A percentile compares a stretch with the other conserved stretches of the same genome.
These are phyloP conservation scores for Gorsachius magnificus DNA, from an alignment of 2,797 vertebrate genomes.

Conservation along the genomic window DNA sequence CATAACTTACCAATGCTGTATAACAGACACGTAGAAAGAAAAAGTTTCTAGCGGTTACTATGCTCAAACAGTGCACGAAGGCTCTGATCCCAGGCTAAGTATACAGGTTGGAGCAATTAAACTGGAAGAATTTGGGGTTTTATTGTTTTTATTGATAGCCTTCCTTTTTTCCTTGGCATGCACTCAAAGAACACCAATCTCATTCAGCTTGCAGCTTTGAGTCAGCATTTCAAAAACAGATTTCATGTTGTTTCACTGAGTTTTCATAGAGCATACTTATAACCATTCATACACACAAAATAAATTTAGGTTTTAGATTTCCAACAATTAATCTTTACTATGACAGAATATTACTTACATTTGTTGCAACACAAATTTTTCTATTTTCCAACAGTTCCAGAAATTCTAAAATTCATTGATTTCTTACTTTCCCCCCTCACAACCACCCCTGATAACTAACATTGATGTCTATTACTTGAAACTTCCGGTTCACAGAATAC, in stretches of 20 bases:
- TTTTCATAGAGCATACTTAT: not conserved
- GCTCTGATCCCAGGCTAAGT: not conserved
- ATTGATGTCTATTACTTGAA: not conserved
- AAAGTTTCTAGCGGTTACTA: not conserved
- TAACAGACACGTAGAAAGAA: accelerated
- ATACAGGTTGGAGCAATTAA: not conserved
- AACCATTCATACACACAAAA: not conserved
- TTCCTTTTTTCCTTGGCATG: not conserved
- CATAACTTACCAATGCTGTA: not conserved
- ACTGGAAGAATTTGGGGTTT: not conserved
- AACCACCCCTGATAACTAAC: not conserved
- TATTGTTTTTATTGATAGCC: not conserved
- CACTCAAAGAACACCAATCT: not conserved
- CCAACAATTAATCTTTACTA: not conserved
- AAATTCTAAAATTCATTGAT: not conserved
- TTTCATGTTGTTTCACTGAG: not conserved
- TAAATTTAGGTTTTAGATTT: not conserved
- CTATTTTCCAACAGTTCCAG: not conserved
- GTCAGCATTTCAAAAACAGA: not conserved
- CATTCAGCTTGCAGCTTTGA: not conserved
- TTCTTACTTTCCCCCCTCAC: not conserved
- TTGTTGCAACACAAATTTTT: not conserved
- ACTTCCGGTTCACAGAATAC: not conserved
- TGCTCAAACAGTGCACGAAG: accelerated
- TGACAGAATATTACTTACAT: not conserved